Conservation (phyloP, 2,113 vertebrate genomes). For the Coracopsis vasa region DNA sequence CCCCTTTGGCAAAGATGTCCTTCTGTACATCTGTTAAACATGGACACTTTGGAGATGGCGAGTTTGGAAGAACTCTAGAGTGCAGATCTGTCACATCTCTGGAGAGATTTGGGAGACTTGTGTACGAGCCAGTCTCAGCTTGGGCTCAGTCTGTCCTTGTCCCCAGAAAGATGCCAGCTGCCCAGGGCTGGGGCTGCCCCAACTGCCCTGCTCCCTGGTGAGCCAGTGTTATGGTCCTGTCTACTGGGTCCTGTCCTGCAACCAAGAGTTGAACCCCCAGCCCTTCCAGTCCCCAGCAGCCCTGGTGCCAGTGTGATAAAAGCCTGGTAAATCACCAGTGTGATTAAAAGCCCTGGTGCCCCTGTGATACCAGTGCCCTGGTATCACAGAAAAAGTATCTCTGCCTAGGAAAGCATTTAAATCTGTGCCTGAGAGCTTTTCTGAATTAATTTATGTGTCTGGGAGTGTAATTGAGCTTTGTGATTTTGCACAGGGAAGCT, state of each 20-base stretch:
- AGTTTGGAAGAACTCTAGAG: not conserved
- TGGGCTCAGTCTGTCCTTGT: not conserved
- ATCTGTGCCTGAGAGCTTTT: not conserved
- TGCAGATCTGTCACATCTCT: not conserved
- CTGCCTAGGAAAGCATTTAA: not conserved
- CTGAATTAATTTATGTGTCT: not conserved
- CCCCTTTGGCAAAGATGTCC: not conserved
- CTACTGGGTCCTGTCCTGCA: too few relatives aligned
- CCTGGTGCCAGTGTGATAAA: too few relatives aligned
- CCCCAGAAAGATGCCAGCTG: not conserved
- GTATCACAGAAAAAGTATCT: not conserved
- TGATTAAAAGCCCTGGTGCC: too few relatives aligned
- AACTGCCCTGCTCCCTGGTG: not conserved
- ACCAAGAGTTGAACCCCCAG: fast-evolving
- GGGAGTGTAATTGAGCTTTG: not conserved
- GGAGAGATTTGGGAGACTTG: not conserved
- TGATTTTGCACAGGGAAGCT: not conserved
- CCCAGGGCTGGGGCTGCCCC: not conserved
- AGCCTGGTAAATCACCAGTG: too few relatives aligned
- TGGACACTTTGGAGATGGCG: not conserved
- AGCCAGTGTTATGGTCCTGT: too few relatives aligned
- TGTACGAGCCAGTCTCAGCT: not conserved
- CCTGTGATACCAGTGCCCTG: fast-evolving
- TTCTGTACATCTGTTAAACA: not conserved
- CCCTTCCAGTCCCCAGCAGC: fast-evolving